Evolutionary conservation across 92 coral and sea anemone species (phyloP), one percentile per base, ranked within the genome.

Genomic region (Anthopleura xanthogrammica): DNA sequence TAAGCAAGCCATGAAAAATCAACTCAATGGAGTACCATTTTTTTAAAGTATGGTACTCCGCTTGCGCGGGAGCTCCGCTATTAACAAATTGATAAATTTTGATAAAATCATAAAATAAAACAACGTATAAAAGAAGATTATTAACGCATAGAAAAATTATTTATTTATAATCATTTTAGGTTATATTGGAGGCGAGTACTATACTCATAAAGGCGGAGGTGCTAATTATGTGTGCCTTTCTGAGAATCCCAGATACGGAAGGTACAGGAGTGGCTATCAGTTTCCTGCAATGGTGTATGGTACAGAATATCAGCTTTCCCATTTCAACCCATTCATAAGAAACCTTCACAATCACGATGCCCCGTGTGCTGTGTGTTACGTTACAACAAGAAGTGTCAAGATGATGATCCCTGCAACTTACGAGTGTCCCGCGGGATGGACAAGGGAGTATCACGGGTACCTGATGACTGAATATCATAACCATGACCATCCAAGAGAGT

Each of bases 331-430:
- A 11, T 85, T 90, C 23, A 77, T 48, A 14, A 80, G 29, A 9
- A 88, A 83, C 10, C 74, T 90, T 40, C 90, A 87, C 17, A 70
- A 92, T 75, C 83, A 92, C 60, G 89, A 92, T 1, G 87, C 95
- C 52, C 86, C 79, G 16, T 91, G 94, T 65, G 90, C 83, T 54
- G 90, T 86, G 14, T 91, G 94, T 82, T 88, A 77, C 80, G 89
- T 79, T 54, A 79, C 0, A 29, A 29, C 79, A 62, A 92, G 95
- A 77, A 89, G 83, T 50, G 46, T 87, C 52, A 86, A 86, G 89
- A 52, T 92, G 64, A 92, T 92, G 92, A 87, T 86, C 48, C 94
- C 92, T 43, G 94, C 92, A 55, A 77, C 91, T n/a, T 85, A 91
- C 82, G 90, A 60, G 46, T 88, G 94, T 68, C 94, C 94, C 20